Evolutionary conservation across 2,888 invertebrate species (phyloP).

Genomic region (Caradrina clavipalpis): DNA sequence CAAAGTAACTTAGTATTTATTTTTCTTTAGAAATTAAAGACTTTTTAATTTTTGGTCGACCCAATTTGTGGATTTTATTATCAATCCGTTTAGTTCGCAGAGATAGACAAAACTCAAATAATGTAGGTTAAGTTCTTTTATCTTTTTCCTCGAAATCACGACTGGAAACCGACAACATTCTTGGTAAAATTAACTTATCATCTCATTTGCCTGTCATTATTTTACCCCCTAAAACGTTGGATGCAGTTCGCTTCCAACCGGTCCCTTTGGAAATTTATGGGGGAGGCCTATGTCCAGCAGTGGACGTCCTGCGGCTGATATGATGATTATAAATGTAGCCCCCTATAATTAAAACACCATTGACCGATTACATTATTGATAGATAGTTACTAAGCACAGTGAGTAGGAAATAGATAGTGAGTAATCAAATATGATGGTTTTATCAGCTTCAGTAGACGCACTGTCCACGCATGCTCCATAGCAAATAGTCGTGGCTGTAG

Average conservation of each 20-base stretch:
- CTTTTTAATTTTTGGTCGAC: constrained; percentile 13
- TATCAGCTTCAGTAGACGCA: constrained; percentile 25
- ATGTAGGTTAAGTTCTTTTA: too few relatives aligned
- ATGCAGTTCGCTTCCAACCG: too few relatives aligned
- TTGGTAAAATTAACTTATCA: not conserved
- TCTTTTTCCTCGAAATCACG: too few relatives aligned
- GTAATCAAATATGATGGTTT: constrained; percentile 17
- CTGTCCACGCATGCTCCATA: constrained; percentile 19
- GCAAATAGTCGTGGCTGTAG: constrained; percentile 23
- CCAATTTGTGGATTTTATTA: constrained; percentile 8
- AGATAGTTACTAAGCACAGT: too few relatives aligned
- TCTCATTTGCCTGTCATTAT: not conserved
- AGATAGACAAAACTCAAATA: constrained; percentile 7
- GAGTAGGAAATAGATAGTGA: not conserved
- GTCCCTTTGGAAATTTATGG: too few relatives aligned
- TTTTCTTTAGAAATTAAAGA: too few relatives aligned
- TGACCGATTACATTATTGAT: constrained; percentile 25
- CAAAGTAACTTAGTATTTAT: too few relatives aligned
- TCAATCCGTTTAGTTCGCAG: constrained; percentile 22
- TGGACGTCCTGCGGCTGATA: too few relatives aligned
- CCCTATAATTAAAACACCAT: constrained; percentile 16
- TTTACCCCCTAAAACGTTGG: too few relatives aligned
- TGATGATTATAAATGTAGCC: too few relatives aligned
- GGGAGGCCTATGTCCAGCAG: too few relatives aligned
- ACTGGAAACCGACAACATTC: too few relatives aligned